Evolutionary conservation across 2,797 vertebrate species (phyloP).

Genomic region (Vireo griseus): DNA sequence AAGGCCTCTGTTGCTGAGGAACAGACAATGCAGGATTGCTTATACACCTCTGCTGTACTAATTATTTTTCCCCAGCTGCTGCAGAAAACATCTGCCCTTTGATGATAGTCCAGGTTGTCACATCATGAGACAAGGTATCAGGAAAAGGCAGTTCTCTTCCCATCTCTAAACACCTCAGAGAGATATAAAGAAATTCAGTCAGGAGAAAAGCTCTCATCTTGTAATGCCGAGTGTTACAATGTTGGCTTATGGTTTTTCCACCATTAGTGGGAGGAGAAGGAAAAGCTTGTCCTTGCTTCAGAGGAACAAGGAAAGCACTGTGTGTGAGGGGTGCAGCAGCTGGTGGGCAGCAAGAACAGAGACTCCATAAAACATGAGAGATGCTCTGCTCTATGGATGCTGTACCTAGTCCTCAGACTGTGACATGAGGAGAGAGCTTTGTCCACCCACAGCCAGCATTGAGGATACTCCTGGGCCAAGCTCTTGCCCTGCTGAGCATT

Average conservation of each 20-base stretch:
- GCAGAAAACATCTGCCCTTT: neutral
- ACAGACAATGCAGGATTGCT: neutral
- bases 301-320: neutral
- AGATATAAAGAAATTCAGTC: neutral
- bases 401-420: neutral
- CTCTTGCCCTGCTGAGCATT: neutral
- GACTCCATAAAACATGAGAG: neutral
- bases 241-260: neutral
- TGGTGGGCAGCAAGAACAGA: neutral
- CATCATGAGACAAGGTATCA: neutral
- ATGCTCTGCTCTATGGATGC: neutral
- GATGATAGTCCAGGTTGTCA: neutral
- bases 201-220: neutral
- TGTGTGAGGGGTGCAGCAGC: neutral
- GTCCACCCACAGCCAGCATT: neutral
- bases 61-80: neutral
- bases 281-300: neutral
- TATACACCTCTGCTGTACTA: neutral
- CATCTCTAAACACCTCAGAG: neutral
- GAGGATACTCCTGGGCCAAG: neutral
- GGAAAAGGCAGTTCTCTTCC: neutral
- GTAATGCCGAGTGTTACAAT: accelerated
- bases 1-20: neutral
- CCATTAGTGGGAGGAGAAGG: neutral
- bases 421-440: neutral